Conservation (phyloP, 2,888 invertebrate genomes). For the Chydorus sphaericus region DNA sequence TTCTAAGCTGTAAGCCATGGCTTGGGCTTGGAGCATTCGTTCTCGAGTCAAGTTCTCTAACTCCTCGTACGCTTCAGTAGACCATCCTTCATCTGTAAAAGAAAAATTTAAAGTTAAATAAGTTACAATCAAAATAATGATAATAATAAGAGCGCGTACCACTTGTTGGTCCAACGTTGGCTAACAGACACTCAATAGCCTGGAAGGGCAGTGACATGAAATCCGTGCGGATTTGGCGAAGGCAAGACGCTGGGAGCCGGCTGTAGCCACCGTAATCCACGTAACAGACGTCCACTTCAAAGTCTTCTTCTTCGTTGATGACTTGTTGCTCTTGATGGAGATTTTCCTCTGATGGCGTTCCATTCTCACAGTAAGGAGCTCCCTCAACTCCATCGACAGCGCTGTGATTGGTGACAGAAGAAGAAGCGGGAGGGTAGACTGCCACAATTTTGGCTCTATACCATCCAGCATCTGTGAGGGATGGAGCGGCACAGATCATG, state of each 20-base stretch:
- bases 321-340: conserved; percentile 1
- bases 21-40: conserved; percentile 72
- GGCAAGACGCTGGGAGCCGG: conserved; percentile 52
- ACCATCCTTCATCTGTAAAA: conserved; percentile 41
- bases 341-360: neutral
- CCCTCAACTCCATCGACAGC: no score
- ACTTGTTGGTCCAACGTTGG: conserved; percentile 65
- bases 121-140: neutral
- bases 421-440: conserved; percentile 21
- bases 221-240: conserved; percentile 85
- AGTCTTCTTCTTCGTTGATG: conserved; percentile 45
- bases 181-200: conserved; percentile 85
- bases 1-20: conserved; percentile 57
- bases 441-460: conserved; percentile 68
- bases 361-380: no score
- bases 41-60: conserved; percentile 67
- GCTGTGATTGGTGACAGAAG: no score
- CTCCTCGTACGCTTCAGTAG: conserved; percentile 56
- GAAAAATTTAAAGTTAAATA: neutral
- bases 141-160: conserved; percentile 36
- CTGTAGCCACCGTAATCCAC: conserved; percentile 93
- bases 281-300: conserved; percentile 64
- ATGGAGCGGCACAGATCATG: conserved; percentile 75
- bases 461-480: conserved; percentile 75
- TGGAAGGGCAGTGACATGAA: conserved; percentile 93